Evolutionary conservation across 2,797 vertebrate species (phyloP).

Genomic region (Gallinago stenura): DNA sequence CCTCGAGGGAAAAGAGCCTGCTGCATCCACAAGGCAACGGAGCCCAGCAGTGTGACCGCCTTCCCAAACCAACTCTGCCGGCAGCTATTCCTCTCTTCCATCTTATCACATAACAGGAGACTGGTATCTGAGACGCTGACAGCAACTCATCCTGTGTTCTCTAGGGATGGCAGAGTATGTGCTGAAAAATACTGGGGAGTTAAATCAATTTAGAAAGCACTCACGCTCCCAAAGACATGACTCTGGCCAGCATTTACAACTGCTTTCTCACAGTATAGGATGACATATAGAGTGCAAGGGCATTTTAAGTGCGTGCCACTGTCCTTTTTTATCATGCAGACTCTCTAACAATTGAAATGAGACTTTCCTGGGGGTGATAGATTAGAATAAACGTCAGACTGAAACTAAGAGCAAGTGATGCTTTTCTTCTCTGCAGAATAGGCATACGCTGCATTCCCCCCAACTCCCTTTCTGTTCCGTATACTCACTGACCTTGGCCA

Average conservation of each 20-base stretch:
- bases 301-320: background rate
- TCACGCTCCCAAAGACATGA: background rate
- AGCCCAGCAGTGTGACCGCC: background rate
- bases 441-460: background rate
- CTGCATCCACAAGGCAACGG: background rate
- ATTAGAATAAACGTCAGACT: background rate
- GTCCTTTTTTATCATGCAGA: background rate
- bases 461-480: background rate
- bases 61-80: background rate
- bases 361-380: background rate
- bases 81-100: background rate
- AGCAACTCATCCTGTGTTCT: background rate
- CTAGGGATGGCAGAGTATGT: background rate
- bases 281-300: background rate
- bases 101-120: background rate
- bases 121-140: background rate
- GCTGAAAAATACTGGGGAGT: background rate
- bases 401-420: background rate
- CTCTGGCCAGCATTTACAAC: background rate
- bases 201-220: background rate
- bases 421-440: background rate
- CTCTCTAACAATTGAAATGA: background rate
- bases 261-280: background rate
- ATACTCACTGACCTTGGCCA: background rate
- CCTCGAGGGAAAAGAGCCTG: slow-evolving; percentile 44